Conservation (phyloP, 2,113 vertebrate species). For the Gallinago jamesoni region DNA sequence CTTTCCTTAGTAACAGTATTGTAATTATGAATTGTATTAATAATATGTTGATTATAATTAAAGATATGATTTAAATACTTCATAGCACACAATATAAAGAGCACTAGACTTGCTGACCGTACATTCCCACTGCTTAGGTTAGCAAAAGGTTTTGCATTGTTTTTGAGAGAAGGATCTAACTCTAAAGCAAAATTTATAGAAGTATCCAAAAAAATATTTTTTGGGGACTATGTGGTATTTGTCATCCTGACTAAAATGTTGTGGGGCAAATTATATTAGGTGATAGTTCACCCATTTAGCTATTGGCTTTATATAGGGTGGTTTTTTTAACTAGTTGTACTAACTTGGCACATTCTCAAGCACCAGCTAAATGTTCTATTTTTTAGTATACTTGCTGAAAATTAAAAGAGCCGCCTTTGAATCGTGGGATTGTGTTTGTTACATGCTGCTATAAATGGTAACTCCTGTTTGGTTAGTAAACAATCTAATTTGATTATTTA, state of each 20-base stretch:
- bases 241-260: background rate
- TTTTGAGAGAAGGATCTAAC: background rate
- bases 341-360: background rate
- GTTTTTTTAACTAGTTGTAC: background rate
- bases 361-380: background rate
- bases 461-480: background rate
- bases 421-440: background rate
- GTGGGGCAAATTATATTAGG: background rate
- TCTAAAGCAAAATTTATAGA: background rate
- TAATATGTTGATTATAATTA: background rate
- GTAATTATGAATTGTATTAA: background rate
- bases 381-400: background rate
- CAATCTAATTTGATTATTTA: background rate
- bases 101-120: background rate
- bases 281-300: background rate
- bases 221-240: background rate
- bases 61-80: background rate
- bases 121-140: background rate
- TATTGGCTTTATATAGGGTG: background rate
- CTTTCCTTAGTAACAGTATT: background rate
- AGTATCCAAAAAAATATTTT: background rate
- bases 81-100: background rate
- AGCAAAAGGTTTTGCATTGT: background rate
- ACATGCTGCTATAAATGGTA: background rate
- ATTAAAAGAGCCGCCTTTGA: background rate